phyloP scores from a whole-genome alignment of 2,888 invertebrate species.

The Polyommatus icarus region DNA sequence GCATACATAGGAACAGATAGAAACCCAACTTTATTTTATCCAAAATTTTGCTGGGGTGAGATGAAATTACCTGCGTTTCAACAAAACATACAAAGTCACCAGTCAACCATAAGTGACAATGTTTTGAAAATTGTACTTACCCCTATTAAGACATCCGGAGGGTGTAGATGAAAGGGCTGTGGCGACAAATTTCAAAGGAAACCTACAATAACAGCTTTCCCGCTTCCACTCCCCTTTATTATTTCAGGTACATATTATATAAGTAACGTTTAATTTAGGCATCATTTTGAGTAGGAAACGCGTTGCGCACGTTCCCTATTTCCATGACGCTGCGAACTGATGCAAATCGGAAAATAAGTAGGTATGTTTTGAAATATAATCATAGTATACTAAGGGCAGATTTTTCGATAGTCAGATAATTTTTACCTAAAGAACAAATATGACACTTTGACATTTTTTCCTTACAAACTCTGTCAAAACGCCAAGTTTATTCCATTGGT shows the following conservation, averaged over 20 bases:
- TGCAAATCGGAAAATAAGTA: too few species aligned
- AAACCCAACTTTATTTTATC: too few species aligned
- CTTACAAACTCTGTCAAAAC: too few species aligned
- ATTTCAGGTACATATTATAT: slow-evolving; percentile 14
- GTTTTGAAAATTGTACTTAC: not conserved
- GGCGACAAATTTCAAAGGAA: slow-evolving; percentile 20
- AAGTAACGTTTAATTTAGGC: not conserved
- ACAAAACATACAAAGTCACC: slow-evolving; percentile 9
- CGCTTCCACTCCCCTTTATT: not conserved
- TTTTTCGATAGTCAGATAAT: too few species aligned
- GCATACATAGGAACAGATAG: too few species aligned
- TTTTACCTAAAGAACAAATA: too few species aligned
- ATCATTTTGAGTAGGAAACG: not conserved
- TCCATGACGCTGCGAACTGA: not conserved
- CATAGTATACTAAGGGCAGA: too few species aligned
- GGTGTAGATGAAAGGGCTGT: not conserved
- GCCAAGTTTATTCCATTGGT: too few species aligned
- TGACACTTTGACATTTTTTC: too few species aligned
- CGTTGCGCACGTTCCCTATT: too few species aligned
- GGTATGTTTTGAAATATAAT: too few species aligned
- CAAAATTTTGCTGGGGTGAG: not conserved
- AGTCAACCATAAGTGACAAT: not conserved
- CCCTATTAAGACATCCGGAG: slow-evolving; percentile 21
- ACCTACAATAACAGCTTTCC: slow-evolving; percentile 11
- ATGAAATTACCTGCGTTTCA: not conserved